A percentile compares a stretch with the other conserved stretches of the same genome.
Conservation (phyloP, 2,888 invertebrate genomes). For the Rhogogaster chlorosoma region DNA sequence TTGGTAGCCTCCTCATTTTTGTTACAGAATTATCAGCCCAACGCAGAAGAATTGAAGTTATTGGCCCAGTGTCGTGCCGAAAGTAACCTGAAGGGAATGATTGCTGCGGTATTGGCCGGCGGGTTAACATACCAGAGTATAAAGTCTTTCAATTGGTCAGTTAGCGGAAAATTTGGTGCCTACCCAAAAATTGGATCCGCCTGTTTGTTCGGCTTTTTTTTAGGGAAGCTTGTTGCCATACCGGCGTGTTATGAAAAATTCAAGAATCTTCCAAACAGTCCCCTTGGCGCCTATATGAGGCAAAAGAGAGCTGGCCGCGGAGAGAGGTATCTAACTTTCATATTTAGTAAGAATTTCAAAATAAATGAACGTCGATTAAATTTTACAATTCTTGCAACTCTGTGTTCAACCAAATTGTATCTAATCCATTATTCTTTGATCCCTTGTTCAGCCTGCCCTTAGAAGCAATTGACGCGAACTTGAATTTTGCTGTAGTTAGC, state of each 20-base stretch:
- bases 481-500: not conserved
- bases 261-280: conserved; percentile 29
- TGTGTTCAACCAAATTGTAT: not conserved
- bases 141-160: conserved; percentile 14
- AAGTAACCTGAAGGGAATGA: conserved; percentile 20
- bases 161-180: not conserved
- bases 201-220: conserved; percentile 11
- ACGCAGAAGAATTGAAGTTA: conserved; percentile 24
- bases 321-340: not conserved
- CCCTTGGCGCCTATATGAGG: conserved; percentile 20
- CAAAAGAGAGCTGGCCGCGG: not conserved
- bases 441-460: not conserved
- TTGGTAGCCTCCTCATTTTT: not conserved
- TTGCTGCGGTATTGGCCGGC: not conserved
- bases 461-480: not conserved
- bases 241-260: conserved; percentile 39
- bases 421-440: not conserved
- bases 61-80: conserved; percentile 14
- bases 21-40: conserved; percentile 27
- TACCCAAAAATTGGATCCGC: conserved; percentile 20
- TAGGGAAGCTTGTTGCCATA: conserved; percentile 9
- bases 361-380: no score
- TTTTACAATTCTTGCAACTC: not conserved
- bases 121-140: conserved; percentile 28
- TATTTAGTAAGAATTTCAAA: not conserved